These are phyloP conservation scores for Sesia apiformis DNA, from an alignment of 2,888 invertebrate genomes.

Conservation along the genomic window DNA sequence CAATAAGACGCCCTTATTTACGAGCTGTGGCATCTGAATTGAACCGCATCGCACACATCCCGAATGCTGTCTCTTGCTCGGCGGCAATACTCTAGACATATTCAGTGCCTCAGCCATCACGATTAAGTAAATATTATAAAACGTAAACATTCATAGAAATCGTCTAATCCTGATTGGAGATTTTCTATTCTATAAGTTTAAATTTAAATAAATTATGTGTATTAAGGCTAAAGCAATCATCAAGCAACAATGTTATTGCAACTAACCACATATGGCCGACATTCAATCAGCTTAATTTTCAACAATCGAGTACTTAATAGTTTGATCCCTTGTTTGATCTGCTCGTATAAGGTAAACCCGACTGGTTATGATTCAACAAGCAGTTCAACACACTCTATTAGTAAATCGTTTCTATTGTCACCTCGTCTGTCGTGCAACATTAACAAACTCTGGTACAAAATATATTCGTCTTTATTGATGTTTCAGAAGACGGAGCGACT, in stretches of 20 bases:
- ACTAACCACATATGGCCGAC: slow-evolving; percentile 18
- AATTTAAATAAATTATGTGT: no score
- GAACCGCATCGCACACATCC: slow-evolving; percentile 39
- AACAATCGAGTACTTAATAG: slow-evolving; percentile 35
- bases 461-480: slow-evolving; percentile 7
- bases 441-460: slow-evolving; percentile 21
- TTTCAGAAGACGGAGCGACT: slow-evolving; percentile 14
- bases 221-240: neutral
- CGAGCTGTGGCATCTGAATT: slow-evolving; percentile 56
- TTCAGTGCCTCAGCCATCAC: no score
- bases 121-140: no score
- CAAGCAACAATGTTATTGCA: slow-evolving; percentile 16
- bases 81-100: slow-evolving; percentile 2
- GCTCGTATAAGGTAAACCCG: slow-evolving; percentile 29
- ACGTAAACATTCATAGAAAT: no score
- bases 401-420: slow-evolving; percentile 28
- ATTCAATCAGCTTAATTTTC: slow-evolving; percentile 40
- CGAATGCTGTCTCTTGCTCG: slow-evolving; percentile 15
- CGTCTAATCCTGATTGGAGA: no score
- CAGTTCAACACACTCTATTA: slow-evolving; percentile 29
- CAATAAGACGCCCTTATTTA: slow-evolving; percentile 73
- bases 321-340: slow-evolving; percentile 30
- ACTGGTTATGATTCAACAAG: slow-evolving; percentile 20
- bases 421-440: slow-evolving; percentile 19
- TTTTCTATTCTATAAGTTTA: no score